Evolutionary conservation across 2,113 vertebrate species (phyloP), one percentile per base, ranked within the genome.

Genomic region (Ailurus styani): DNA sequence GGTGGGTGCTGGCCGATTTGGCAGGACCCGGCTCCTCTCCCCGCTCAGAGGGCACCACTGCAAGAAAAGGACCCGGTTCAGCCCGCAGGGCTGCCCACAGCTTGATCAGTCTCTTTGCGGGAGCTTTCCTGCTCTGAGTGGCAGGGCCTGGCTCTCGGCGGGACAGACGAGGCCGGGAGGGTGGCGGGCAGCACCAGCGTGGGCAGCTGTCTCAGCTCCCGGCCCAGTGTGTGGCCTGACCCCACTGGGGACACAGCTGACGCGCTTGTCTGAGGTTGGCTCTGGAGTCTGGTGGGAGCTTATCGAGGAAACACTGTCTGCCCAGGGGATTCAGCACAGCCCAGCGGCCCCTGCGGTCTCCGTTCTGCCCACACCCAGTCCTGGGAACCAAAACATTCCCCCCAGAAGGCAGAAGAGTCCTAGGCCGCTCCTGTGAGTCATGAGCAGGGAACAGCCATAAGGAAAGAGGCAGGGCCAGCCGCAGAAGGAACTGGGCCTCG

Each of bases 311-410:
- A 57, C 7, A 2, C 34, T 31, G 83, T 21, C 89, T 86, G 50
- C 84, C 54, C 31, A 10, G 90, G 42, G 34, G 17, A 86, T 72
- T 40, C 27, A 13, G 34, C 84, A 70, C 20, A 70, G 85, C 27
- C 40, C 3, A 3, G 40, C 0, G 0, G 79, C 45, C 64, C 42
- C 81, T 95, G 78, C 66, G 93, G 83, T 89, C 93, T 73, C 5
- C 0, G 21, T 60, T 83, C 27, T 83, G 91, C 72, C 93, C 95
- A 96, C 64, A 40, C 91, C 91, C 79, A 75, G 84, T 68, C 88
- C 92, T 96, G 87, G 90, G 87, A 95, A 96, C 57, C 90, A 91
- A 75, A 94, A 93, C 88, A 72, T 81, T 79, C 60, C 9, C 1
- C 66, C 70, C 72, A 57, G 70, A 95, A 95, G 91, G 81, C 87